A percentile compares a stretch with the other conserved stretches of the same genome.
phyloP scores from a whole-genome alignment of 2,113 vertebrate species.

The Erythrolamprus reginae region DNA sequence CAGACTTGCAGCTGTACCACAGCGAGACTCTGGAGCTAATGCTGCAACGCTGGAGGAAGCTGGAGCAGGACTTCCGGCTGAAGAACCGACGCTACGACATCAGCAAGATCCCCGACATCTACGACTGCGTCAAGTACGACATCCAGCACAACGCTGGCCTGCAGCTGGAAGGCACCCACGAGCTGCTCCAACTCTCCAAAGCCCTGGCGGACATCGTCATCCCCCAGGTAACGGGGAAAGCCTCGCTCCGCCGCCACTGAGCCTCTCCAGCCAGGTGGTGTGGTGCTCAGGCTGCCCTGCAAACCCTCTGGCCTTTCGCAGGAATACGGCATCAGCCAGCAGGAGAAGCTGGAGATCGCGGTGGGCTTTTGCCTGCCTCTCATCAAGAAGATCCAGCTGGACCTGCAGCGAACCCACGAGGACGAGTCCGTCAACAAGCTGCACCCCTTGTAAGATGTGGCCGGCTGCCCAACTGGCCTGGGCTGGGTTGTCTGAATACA shows the following conservation, averaged over 20 bases:
- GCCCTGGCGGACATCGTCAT: constrained; percentile 92
- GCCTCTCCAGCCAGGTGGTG: not conserved
- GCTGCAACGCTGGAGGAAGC: constrained; percentile 96
- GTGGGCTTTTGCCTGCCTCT: constrained; percentile 95
- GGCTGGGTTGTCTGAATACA: not conserved
- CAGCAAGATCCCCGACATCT: constrained; percentile 97
- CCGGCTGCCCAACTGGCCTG: not conserved
- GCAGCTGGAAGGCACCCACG: constrained; percentile 87
- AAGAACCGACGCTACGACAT: constrained; percentile 95
- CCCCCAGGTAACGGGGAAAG: constrained; percentile 79
- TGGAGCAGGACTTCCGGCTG: constrained; percentile 92
- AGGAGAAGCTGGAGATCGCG: constrained; percentile 95
- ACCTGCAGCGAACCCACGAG: constrained; percentile 96
- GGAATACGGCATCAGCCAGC: constrained; percentile 93
- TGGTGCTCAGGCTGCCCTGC: not conserved
- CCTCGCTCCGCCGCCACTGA: not conserved
- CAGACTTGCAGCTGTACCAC: constrained; percentile 94
- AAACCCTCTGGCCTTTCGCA: constrained; percentile 44
- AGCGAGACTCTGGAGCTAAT: constrained; percentile 94
- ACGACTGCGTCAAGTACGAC: constrained; percentile 97
- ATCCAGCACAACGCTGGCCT: constrained; percentile 89
- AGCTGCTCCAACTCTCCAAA: constrained; percentile 87
- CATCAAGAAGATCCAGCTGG: constrained; percentile 91
- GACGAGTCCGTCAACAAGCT: constrained; percentile 98
- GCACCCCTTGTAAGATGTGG: constrained; percentile 82